Base-by-base conservation (phyloP, 1,140 invertebrate genomes). In the Copidosoma floridanum region DNA sequence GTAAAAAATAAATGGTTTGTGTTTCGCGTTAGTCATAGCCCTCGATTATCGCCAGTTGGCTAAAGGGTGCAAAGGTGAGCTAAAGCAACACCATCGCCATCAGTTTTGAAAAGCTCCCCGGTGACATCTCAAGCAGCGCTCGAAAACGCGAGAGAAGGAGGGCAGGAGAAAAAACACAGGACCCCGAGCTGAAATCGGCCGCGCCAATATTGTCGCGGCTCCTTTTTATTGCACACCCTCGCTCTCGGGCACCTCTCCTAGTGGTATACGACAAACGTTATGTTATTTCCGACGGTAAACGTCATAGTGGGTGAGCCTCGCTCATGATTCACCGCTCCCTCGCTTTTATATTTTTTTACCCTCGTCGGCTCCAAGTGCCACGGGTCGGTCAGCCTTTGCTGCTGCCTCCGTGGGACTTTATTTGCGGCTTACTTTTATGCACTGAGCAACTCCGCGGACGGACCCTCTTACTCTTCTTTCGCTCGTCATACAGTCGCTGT, bases 281-380 rank as follows among this genome's bases (percentile, higher is more conserved):
- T 51, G 53, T 62, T 62, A 57, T 56, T 62, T 55, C 47, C 53
- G 53, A 62, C 60, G 51, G 60, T 62, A 56, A 62, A 62, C 26
- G 60, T 62, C 53, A 56, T 52, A 53, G 51, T 62, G 54, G 38
- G 12, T 35, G 40, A 18, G 38, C n/a, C n/a, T n/a, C n/a, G n/a
- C n/a, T n/a, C n/a, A 41, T 62, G 60, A 62, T 57, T 62, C 53
- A 57, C 27, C 12, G 40, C 46, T 35, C 18, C 12, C 23, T 40
- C 26, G 35, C 59, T 44, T 53, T 47, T 54, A 7, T 50, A 14
- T 35, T 35, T 35, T 32, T 50, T 35, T 50, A n/a, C 11, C 10
- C 44, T 44, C 12, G 7, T 23, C 29, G 43, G 40, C n/a, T n/a
- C n/a, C 14, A 14, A 35, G 14, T 6, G 32, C 32, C 14, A 14